Evolutionary conservation across 2,888 invertebrate species (phyloP).

Genomic region (Mesorhabditis belari): DNA sequence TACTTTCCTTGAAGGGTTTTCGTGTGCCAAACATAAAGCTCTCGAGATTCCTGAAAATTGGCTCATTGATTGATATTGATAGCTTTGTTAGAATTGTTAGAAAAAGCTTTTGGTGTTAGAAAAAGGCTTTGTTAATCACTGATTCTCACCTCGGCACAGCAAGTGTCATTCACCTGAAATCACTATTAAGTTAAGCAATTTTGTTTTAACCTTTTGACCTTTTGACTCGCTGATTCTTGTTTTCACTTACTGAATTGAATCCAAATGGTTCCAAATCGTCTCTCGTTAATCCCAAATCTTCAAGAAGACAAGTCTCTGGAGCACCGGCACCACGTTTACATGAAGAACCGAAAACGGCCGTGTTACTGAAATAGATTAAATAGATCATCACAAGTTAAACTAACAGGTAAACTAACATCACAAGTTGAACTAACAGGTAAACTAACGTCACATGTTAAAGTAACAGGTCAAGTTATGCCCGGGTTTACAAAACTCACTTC

Average conservation of each 20-base stretch:
- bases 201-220: no score
- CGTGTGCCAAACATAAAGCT: constrained; percentile 32
- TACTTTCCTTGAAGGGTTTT: constrained; percentile 11
- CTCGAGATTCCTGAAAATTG: constrained; percentile 11
- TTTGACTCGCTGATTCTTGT: no score
- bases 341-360: constrained; percentile 21
- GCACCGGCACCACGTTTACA: constrained; percentile 32
- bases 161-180: not conserved
- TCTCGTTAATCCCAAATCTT: constrained; percentile 25
- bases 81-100: no score
- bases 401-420: not conserved
- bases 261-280: constrained; percentile 39
- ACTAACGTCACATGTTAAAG: not conserved
- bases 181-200: no score
- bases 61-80: no score
- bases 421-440: not conserved
- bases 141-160: not conserved
- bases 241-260: constrained; percentile 8
- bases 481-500: constrained; percentile 12
- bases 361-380: constrained; percentile 1
- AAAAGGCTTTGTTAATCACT: not conserved
- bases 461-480: no score
- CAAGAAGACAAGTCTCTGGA: constrained; percentile 39
- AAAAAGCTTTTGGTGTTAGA: not conserved
- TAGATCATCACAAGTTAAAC: not conserved